A percentile compares a stretch with the other conserved stretches of the same genome.
Evolutionary conservation across 1,140 invertebrate genomes (phyloP).

Genomic region (Asobara japonica): DNA sequence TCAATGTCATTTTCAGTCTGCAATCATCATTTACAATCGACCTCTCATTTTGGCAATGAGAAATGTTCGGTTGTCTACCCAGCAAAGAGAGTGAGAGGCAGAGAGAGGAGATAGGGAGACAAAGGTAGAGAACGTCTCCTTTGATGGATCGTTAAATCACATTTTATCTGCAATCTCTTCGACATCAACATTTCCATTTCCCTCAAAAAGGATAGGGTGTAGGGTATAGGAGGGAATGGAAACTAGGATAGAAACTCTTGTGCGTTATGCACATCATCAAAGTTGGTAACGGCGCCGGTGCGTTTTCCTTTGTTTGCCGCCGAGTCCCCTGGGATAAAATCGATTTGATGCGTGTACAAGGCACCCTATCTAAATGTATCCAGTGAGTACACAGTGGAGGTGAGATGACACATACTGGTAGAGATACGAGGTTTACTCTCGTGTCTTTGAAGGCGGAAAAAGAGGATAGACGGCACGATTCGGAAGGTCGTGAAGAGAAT

Average conservation of each 20-base stretch:
- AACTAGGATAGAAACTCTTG: not conserved
- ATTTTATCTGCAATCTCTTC: constrained; percentile 1
- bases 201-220: not conserved
- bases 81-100: no score
- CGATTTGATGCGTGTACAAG: constrained; percentile 9
- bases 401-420: constrained; percentile 1
- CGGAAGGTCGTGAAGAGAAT: not conserved
- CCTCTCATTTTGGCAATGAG: no score
- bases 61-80: no score
- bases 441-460: not conserved
- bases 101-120: not conserved
- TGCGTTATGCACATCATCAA: not conserved
- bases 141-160: not conserved
- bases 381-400: not conserved
- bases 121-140: no score
- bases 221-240: not conserved
- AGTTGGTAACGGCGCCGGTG: constrained; percentile 10
- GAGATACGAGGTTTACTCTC: not conserved
- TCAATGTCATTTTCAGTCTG: no score
- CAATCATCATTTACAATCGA: no score
- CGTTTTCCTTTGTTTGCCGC: constrained; percentile 11
- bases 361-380: not conserved
- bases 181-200: constrained; percentile 5
- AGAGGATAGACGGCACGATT: not conserved
- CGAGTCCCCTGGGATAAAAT: constrained; percentile 8